Evolutionary conservation across 1,140 invertebrate genomes (phyloP), one percentile per base, ranked within the genome.

Genomic region (Pseudomyrmex flavicornis): DNA sequence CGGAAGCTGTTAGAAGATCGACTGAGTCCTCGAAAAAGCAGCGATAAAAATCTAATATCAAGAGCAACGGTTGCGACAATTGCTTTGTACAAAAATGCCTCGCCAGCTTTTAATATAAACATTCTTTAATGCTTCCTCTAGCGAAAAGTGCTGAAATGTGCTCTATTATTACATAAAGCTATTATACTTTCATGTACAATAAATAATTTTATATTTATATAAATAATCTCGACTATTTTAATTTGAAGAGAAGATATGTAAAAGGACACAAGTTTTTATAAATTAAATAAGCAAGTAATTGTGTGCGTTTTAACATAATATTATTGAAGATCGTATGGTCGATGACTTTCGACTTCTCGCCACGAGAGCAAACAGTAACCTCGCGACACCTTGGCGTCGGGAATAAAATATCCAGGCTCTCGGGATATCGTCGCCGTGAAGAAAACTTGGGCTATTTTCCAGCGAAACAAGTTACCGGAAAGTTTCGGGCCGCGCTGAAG

Each of bases 301-400:
- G 9, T 63, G 35, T 22, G n/a, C 9, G 5, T 35, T 35, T 35
- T 35, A 2, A 35, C 15, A n/a, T 20, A 54, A 54, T 2, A 2
- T 48, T 68, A 15, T 12, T 20, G 52, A 22, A 20, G 59, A 48
- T 70, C 15, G 61, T 77, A 48, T 7, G 61, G 17, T 35, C 22
- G 76, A 59, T 44, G 76, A 48, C 54, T 46, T 35, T 59, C 2
- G 50, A 10, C 17, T 26, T 0, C 17, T 59, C 44, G 22, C 54
- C 54, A 8, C 35, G 65, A n/a, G 44, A 79, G 69, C 65, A 72
- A 15, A 15, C 46, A n/a, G 35, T 35, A 56, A 84, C 73, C 69
- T 52, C 76, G 61, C 79, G 87, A 86, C 87, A 88, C 89, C 87
- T 89, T 86, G 84, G 82, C 89, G 84, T 89, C 87, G 87, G n/a